Conservation (phyloP, 2,888 invertebrate species). For the Patella pellucida region DNA sequence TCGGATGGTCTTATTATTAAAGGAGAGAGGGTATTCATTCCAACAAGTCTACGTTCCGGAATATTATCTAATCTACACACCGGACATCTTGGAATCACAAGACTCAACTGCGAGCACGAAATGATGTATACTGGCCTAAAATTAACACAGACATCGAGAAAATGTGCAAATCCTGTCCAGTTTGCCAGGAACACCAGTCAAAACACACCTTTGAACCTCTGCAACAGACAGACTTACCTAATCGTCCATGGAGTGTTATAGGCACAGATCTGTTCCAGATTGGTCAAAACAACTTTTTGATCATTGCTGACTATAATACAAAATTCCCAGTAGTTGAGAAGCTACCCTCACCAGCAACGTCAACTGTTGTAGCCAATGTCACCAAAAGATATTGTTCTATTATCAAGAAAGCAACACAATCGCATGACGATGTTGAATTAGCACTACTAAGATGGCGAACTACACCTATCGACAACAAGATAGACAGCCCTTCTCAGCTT, state of each 20-base stretch:
- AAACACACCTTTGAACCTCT: background rate
- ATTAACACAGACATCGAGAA: too few relatives aligned
- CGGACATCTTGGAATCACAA: too few relatives aligned
- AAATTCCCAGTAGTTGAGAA: background rate
- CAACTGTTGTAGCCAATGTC: background rate
- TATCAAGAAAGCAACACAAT: background rate
- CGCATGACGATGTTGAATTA: background rate
- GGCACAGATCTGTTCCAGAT: too few relatives aligned
- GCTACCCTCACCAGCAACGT: background rate
- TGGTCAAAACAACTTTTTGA: too few relatives aligned
- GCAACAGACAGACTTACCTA: background rate
- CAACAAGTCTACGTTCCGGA: too few relatives aligned
- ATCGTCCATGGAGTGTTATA: too few relatives aligned
- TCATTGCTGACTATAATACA: background rate
- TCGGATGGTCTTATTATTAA: too few relatives aligned
- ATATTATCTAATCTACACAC: too few relatives aligned
- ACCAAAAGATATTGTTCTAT: background rate
- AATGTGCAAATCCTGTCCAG: background rate
- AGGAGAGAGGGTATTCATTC: too few relatives aligned
- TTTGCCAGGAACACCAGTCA: background rate
- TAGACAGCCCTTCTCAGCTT: background rate
- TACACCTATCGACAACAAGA: background rate
- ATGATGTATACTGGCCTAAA: too few relatives aligned
- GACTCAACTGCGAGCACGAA: too few relatives aligned
- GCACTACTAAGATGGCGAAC: background rate